phyloP scores from a whole-genome alignment of 2,797 vertebrate species.

The Loris lydekkerianus region DNA sequence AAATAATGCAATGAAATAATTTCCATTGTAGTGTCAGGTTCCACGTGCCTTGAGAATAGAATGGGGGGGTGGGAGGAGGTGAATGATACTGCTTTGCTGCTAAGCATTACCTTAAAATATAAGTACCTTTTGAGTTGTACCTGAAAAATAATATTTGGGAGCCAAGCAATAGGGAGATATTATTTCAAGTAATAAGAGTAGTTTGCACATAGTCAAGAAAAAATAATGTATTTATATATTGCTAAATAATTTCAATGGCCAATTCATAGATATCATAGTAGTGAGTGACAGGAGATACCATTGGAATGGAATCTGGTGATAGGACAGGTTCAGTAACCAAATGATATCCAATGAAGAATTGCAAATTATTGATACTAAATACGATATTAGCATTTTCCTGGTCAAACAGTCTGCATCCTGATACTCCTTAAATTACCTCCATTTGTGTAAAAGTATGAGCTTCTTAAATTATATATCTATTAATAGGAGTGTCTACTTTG shows the following conservation, averaged over 20 bases:
- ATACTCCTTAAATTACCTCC: background rate
- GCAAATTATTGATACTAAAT: background rate
- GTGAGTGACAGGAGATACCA: background rate
- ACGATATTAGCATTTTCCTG: background rate
- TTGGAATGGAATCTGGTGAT: background rate
- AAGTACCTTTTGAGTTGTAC: background rate
- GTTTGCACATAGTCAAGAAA: background rate
- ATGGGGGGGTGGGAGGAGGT: background rate
- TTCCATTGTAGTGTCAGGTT: background rate
- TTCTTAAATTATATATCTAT: background rate
- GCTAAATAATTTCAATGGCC: background rate
- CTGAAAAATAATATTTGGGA: constrained; percentile 14
- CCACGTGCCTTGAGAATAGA: background rate
- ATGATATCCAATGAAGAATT: background rate
- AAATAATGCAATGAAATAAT: background rate
- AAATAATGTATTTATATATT: background rate
- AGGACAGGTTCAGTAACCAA: background rate
- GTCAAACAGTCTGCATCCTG: background rate
- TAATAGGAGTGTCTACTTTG: background rate
- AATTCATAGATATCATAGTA: background rate
- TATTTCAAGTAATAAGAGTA: background rate
- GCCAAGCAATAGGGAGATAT: background rate
- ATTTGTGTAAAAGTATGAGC: background rate
- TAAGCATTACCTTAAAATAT: background rate
- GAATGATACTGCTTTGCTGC: background rate